Evolutionary conservation across 2,797 vertebrate species (phyloP), one percentile per base, ranked within the genome.

Genomic region (Sylvilagus floridanus): DNA sequence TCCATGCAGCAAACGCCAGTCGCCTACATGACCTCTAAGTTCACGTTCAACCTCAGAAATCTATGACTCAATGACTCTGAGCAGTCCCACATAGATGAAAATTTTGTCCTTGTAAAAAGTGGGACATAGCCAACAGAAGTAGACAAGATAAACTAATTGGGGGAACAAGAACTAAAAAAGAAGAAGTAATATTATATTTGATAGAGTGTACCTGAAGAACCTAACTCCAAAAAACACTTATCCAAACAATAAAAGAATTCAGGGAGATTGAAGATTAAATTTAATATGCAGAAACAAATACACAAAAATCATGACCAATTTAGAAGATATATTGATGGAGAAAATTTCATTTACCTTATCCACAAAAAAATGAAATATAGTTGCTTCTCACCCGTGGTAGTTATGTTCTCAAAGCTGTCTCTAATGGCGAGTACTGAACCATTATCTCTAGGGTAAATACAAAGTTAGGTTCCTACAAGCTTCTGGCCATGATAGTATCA

Each of bases 171-270:
- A 63, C 32, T 85, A 71, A 32, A 88, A 89, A 94, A 88, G 19
- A 71, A 3, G 14, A 83, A 90, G 57, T 78, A 90, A 94, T 95
- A 83, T 30, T 66, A n/a, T 78, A 62, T 86, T 94, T 92, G 84
- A 75, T 62, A 54, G 57, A 37, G 0, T 57, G 66, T 11, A 65
- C 63, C 54, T 82, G 62, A 84, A 57, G 73, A 84, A 37, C 35
- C 30, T 57, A 84, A 90, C 88, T 81, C 66, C 73, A 47, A 47
- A 12, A 60, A 76, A 75, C 24, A 37, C 62, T n/a, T 57, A 84
- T 54, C 78, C 32, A 84, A 78, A 84, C 19, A 65, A 63, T 81
- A 32, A 73, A 69, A 66, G 32, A 79, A 19, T 30, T 50, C 22
- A 68, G 17, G 35, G 57, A 86, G 26, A 35, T 21, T 7, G 13